A percentile compares a stretch with the other conserved stretches of the same genome.
Evolutionary conservation across 2,113 vertebrate genomes (phyloP).

Genomic region (Piaya cayana): DNA sequence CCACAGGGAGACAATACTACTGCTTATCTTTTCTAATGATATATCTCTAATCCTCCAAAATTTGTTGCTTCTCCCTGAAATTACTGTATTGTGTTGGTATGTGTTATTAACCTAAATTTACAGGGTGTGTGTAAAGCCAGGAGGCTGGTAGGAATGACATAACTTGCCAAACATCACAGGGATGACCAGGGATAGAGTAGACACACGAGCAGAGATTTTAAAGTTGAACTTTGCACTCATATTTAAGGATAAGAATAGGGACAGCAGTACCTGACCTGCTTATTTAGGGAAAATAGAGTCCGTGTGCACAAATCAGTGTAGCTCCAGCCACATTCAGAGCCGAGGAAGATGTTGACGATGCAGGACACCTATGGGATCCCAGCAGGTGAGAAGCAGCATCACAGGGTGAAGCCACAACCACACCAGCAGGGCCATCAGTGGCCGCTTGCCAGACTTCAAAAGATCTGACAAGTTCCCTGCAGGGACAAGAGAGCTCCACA

Average conservation of each 20-base stretch:
- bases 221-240: not conserved
- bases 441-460: not conserved
- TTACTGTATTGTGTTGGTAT: not conserved
- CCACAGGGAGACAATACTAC: not conserved
- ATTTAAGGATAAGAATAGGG: not conserved
- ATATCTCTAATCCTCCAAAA: not conserved
- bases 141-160: not conserved
- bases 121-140: not conserved
- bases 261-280: not conserved
- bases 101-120: not conserved
- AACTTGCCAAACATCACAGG: not conserved
- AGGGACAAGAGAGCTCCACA: not conserved
- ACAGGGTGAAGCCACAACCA: not conserved
- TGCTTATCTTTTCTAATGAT: not conserved
- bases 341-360: not conserved
- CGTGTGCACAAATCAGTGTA: not conserved
- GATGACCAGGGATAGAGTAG: not conserved
- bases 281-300: not conserved
- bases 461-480: not conserved
- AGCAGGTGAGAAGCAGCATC: not conserved
- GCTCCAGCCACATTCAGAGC: not conserved
- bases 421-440: not conserved
- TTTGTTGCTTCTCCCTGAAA: not conserved
- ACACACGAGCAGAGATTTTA: accelerated
- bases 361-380: not conserved